phyloP scores from a whole-genome alignment of 2,888 invertebrate genomes.

The Tiliacea aurago region DNA sequence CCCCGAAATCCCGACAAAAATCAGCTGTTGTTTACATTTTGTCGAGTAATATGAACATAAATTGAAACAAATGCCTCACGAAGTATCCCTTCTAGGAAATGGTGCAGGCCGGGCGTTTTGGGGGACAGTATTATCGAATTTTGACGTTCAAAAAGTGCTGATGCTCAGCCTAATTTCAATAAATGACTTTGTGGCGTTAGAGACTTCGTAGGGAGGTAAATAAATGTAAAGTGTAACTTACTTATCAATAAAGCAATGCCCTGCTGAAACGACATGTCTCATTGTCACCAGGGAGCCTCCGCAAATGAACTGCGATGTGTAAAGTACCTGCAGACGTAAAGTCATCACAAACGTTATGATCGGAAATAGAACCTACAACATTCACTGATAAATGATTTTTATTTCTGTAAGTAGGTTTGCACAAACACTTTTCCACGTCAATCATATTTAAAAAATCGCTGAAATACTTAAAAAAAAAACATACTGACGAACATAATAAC shows the following conservation, averaged over 20 bases:
- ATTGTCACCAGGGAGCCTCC: constrained; percentile 80
- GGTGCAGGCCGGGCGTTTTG: not conserved
- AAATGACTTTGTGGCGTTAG: not conserved
- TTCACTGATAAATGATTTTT: not conserved
- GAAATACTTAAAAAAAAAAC: too few species aligned
- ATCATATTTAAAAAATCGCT: too few species aligned
- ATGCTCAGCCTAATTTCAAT: too few species aligned
- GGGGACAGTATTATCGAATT: too few species aligned
- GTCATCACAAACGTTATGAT: not conserved
- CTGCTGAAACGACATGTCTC: constrained; percentile 80
- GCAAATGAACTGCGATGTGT: constrained; percentile 70
- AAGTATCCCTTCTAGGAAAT: not conserved
- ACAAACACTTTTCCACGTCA: too few species aligned
- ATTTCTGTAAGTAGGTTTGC: too few species aligned
- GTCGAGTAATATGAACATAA: not conserved
- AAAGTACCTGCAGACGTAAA: constrained; percentile 71
- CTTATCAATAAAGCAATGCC: constrained; percentile 81
- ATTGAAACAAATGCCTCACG: not conserved
- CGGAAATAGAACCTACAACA: not conserved
- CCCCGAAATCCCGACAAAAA: not conserved
- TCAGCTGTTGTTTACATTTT: not conserved
- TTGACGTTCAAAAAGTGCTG: too few species aligned
- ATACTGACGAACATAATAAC: too few species aligned
- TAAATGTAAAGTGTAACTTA: constrained; percentile 64
- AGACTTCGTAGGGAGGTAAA: not conserved